Evolutionary conservation across 2,888 invertebrate species (phyloP).

Genomic region (Pollenia griseotomentosa): DNA sequence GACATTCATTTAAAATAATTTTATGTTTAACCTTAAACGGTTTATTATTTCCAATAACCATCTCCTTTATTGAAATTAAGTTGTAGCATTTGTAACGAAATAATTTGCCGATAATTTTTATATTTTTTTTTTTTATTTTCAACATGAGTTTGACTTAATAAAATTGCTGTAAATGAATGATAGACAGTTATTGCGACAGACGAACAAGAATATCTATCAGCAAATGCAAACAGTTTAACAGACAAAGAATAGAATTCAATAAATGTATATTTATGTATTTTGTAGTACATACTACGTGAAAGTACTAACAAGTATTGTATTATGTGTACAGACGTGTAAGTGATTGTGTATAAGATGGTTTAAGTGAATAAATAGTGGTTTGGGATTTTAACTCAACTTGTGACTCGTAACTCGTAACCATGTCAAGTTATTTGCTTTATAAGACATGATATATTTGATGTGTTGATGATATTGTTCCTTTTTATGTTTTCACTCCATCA

Average conservation of each 20-base stretch:
- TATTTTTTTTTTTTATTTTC: not conserved
- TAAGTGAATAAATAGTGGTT: slow-evolving; percentile 48
- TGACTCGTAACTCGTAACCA: slow-evolving; percentile 35
- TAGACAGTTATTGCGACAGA: slow-evolving; percentile 30
- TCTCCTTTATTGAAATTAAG: not conserved
- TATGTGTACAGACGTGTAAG: not conserved
- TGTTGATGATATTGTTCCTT: slow-evolving; percentile 9
- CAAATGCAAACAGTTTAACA: slow-evolving; percentile 16
- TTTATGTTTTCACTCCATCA: not conserved
- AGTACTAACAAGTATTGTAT: no score
- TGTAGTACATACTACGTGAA: not conserved
- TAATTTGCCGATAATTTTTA: not conserved
- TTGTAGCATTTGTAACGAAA: not conserved
- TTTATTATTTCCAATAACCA: no score
- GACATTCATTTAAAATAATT: no score
- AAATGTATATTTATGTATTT: slow-evolving; percentile 7
- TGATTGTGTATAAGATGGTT: not conserved
- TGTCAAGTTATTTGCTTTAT: slow-evolving; percentile 60
- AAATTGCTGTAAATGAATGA: slow-evolving; percentile 14
- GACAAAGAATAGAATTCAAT: slow-evolving; percentile 31
- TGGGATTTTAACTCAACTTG: slow-evolving; percentile 42
- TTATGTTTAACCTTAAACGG: no score
- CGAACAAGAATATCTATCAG: not conserved
- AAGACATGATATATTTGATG: slow-evolving; percentile 53
- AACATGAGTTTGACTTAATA: slow-evolving; percentile 10